A percentile compares a stretch with the other conserved stretches of the same genome.
Evolutionary conservation across 2,797 vertebrate species (phyloP).

Genomic region (Lepus oiostolus): DNA sequence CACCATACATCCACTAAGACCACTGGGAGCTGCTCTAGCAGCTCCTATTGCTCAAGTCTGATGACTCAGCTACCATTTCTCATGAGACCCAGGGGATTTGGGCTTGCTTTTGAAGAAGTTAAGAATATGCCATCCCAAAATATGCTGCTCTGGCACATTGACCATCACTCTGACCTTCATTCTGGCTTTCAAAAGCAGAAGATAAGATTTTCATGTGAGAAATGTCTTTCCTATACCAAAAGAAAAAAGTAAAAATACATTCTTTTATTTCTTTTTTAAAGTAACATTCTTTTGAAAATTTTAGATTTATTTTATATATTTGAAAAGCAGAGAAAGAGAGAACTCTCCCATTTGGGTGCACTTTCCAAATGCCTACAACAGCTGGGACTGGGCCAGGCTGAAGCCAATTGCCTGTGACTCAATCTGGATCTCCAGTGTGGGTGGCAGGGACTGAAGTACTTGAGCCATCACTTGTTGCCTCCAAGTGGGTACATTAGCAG

Average conservation of each 20-base stretch:
- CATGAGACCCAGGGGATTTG: not conserved
- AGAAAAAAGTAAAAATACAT: not conserved
- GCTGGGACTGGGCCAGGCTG: no score
- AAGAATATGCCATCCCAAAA: not conserved
- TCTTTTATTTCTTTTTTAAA: no score
- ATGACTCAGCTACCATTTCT: not conserved
- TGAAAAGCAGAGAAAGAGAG: no score
- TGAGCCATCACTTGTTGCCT: no score
- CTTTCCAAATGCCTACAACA: no score
- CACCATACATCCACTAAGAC: not conserved
- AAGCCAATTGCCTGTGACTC: no score
- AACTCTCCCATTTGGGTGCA: no score
- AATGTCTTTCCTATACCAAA: not conserved
- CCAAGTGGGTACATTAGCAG: no score
- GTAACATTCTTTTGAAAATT: no score
- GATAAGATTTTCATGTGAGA: not conserved
- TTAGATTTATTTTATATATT: no score
- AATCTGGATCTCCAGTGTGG: no score
- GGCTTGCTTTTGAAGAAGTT: slow-evolving; percentile 36
- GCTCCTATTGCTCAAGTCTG: not conserved
- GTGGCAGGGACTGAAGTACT: no score
- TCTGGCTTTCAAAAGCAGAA: not conserved
- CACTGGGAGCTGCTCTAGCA: not conserved
- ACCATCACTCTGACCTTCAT: not conserved
- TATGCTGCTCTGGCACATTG: not conserved